Conservation (phyloP, 2,888 invertebrate species). For the Synergus umbraculus region DNA sequence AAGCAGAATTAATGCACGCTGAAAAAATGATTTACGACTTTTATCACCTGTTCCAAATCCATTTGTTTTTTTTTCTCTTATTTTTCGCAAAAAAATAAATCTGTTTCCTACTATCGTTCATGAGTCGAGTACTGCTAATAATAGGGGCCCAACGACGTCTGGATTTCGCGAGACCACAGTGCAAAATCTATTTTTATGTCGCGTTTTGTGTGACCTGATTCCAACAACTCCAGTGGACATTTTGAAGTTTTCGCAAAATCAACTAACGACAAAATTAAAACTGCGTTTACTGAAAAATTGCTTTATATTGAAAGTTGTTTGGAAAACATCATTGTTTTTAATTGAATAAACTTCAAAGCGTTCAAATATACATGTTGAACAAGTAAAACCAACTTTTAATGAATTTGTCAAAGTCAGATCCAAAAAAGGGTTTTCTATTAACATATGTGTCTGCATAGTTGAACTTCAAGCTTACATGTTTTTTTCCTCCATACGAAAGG, state of each 20-base stretch:
- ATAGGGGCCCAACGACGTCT: constrained; percentile 34
- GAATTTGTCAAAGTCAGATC: neutral
- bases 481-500: neutral
- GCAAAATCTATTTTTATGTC: constrained; percentile 39
- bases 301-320: neutral
- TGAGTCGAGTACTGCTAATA: constrained; percentile 22
- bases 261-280: neutral
- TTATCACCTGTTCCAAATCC: neutral
- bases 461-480: neutral
- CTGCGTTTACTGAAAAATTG: neutral
- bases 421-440: neutral
- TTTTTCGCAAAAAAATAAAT: constrained; percentile 5
- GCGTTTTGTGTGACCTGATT: constrained; percentile 39
- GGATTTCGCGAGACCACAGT: constrained; percentile 33
- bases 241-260: constrained; percentile 26
- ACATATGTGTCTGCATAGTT: neutral
- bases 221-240: constrained; percentile 5
- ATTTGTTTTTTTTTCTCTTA: neutral
- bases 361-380: neutral
- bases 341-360: neutral
- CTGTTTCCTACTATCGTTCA: constrained; percentile 1
- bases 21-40: neutral
- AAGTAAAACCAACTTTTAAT: neutral
- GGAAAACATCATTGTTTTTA: neutral
- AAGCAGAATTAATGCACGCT: neutral